Percentiles rank a stretch among this genome's conserved stretches.
phyloP scores from a whole-genome alignment of 1,140 invertebrate species.

The Orius laevigatus region DNA sequence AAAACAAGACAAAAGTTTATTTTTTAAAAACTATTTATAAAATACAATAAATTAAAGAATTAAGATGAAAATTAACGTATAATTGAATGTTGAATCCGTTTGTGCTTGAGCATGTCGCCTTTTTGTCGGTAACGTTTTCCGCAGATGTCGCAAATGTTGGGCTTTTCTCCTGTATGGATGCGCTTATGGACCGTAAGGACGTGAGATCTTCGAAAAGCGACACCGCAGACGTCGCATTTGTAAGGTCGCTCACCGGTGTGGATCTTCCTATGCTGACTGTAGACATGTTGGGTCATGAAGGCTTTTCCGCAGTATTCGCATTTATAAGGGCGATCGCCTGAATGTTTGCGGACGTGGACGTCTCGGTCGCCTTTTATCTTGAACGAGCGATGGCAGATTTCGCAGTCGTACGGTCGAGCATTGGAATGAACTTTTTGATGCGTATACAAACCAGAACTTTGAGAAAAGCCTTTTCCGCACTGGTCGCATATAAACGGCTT shows the following conservation, averaged over 20 bases:
- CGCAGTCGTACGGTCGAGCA: conserved; percentile 36
- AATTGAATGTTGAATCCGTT: conserved; percentile 1
- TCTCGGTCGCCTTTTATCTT: conserved; percentile 20
- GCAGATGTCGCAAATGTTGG: conserved; percentile 48
- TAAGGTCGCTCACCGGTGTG: conserved; percentile 23
- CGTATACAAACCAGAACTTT: conserved; percentile 20
- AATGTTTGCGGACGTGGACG: conserved; percentile 21
- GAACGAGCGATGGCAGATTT: conserved; percentile 19
- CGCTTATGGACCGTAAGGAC: conserved; percentile 21
- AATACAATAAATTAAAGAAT: too few relatives aligned
- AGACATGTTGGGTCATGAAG: conserved; percentile 26
- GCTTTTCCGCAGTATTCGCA: conserved; percentile 20
- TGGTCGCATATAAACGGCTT: conserved; percentile 33
- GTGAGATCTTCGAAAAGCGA: conserved; percentile 22
- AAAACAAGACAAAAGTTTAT: too few relatives aligned
- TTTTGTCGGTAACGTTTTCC: conserved; percentile 32
- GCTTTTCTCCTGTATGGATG: conserved; percentile 49
- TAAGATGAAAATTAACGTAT: too few relatives aligned
- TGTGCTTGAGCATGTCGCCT: conserved; percentile 12
- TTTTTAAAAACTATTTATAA: too few relatives aligned
- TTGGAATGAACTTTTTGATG: conserved; percentile 29
- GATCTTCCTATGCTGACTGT: conserved; percentile 24
- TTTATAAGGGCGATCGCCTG: conserved; percentile 20
- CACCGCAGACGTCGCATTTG: conserved; percentile 21
- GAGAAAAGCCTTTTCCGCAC: conserved; percentile 20